phyloP scores from a whole-genome alignment of 1,140 invertebrate genomes.

The Glossosoma conforme region DNA sequence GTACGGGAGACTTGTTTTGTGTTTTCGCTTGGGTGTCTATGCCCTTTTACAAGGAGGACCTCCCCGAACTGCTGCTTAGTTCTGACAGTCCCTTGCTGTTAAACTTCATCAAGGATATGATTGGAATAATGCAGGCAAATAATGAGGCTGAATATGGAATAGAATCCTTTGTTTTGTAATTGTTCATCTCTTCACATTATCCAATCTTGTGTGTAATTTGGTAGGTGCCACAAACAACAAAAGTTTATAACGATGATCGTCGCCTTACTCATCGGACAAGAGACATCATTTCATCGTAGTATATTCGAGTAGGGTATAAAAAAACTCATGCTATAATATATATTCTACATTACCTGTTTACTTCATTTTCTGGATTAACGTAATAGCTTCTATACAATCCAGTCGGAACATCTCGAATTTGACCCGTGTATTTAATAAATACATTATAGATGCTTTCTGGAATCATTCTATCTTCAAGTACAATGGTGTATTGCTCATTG shows the following conservation, averaged over 20 bases:
- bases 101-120: too few relatives aligned
- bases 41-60: too few relatives aligned
- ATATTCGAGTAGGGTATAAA: not conserved
- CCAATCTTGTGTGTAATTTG: not conserved
- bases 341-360: constrained; percentile 1
- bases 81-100: too few relatives aligned
- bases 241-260: too few relatives aligned
- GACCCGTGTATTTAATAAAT: constrained; percentile 12
- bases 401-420: constrained; percentile 9
- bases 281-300: not conserved
- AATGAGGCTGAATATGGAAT: too few relatives aligned
- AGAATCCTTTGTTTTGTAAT: too few relatives aligned
- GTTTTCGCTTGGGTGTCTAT: too few relatives aligned
- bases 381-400: constrained; percentile 19
- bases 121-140: too few relatives aligned
- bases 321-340: not conserved
- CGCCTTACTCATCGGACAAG: not conserved
- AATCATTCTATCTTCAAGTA: constrained; percentile 4
- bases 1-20: too few relatives aligned
- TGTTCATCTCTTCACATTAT: too few relatives aligned
- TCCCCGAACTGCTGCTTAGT: too few relatives aligned
- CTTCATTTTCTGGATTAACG: not conserved
- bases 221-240: not conserved
- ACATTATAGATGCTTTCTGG: constrained; percentile 4
- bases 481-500: constrained; percentile 8